Percentiles rank a stretch among this genome's conserved stretches.
phyloP scores from a whole-genome alignment of 2,888 invertebrate species.

The Epirrhoe tristata region DNA sequence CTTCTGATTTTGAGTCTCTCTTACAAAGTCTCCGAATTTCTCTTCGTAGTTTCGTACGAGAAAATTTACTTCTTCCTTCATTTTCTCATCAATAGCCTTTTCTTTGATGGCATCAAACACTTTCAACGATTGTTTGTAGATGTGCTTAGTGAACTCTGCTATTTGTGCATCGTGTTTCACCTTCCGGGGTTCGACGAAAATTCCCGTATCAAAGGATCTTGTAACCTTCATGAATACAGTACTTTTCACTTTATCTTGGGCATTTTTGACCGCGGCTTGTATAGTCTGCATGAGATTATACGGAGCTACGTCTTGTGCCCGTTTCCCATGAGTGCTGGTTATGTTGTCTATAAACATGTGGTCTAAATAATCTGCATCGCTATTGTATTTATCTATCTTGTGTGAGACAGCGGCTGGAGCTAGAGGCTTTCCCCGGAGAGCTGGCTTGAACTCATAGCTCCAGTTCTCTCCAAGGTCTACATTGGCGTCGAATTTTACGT shows the following conservation, averaged over 20 bases:
- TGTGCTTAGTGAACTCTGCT: conserved; percentile 52
- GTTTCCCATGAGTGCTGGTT: not conserved
- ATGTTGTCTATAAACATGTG: conserved; percentile 1
- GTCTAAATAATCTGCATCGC: not conserved
- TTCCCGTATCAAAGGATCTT: conserved; percentile 12
- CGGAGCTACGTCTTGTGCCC: conserved; percentile 1
- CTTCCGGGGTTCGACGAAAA: conserved; percentile 35
- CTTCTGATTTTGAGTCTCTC: conserved; percentile 50
- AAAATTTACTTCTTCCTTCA: conserved; percentile 45
- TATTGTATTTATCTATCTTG: conserved; percentile 6
- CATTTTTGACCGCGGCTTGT: not conserved
- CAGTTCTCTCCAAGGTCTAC: conserved; percentile 57
- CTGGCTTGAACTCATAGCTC: conserved; percentile 49
- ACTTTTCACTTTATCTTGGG: not conserved
- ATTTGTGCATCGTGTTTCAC: conserved; percentile 55
- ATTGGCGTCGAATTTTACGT: conserved; percentile 52
- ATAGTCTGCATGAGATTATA: not conserved
- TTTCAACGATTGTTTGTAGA: conserved; percentile 55
- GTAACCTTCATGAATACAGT: conserved; percentile 11
- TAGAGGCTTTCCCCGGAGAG: not conserved
- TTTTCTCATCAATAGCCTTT: conserved; percentile 40
- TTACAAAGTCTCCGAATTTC: conserved; percentile 57
- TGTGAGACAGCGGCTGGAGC: conserved; percentile 1
- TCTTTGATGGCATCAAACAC: conserved; percentile 54
- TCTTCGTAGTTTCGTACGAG: conserved; percentile 52